A percentile compares a stretch with the other conserved stretches of the same genome.
Conservation (phyloP, 2,113 vertebrate genomes). For the Nothocercus julius region DNA sequence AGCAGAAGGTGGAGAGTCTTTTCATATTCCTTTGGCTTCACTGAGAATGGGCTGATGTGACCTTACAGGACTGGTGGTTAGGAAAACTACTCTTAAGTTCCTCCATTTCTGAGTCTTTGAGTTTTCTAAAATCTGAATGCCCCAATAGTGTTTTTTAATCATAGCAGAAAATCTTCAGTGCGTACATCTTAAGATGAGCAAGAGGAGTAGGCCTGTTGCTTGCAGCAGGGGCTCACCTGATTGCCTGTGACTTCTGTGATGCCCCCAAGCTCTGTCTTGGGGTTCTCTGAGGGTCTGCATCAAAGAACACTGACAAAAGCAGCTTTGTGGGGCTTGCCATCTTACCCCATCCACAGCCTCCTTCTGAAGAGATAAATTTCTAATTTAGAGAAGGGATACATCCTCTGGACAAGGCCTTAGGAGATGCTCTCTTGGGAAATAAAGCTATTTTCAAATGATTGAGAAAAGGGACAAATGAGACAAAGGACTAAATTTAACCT, state of each 20-base stretch:
- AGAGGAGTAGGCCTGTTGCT: background rate
- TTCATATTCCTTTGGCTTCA: background rate
- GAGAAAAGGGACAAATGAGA: constrained; percentile 33
- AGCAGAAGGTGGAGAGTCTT: background rate
- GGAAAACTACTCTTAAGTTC: background rate
- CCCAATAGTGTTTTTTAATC: background rate
- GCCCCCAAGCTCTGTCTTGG: background rate
- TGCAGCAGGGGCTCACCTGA: background rate
- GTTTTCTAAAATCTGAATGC: background rate
- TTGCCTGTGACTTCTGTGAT: background rate
- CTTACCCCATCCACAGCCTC: background rate
- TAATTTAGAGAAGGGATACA: constrained; percentile 10
- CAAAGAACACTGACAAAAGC: background rate
- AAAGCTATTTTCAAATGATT: constrained; percentile 36
- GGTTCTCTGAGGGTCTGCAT: background rate
- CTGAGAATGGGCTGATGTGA: background rate
- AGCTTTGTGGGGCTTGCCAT: background rate
- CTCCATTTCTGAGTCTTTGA: background rate
- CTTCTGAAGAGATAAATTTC: constrained; percentile 2
- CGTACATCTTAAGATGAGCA: background rate
- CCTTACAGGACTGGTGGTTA: background rate
- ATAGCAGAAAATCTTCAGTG: background rate
- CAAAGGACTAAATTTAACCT: constrained; percentile 15
- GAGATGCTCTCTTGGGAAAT: constrained; percentile 43
- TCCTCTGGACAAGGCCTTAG: constrained; percentile 69